Evolutionary conservation across 2,113 vertebrate genomes (phyloP).

Genomic region (Theristicus caerulescens): DNA sequence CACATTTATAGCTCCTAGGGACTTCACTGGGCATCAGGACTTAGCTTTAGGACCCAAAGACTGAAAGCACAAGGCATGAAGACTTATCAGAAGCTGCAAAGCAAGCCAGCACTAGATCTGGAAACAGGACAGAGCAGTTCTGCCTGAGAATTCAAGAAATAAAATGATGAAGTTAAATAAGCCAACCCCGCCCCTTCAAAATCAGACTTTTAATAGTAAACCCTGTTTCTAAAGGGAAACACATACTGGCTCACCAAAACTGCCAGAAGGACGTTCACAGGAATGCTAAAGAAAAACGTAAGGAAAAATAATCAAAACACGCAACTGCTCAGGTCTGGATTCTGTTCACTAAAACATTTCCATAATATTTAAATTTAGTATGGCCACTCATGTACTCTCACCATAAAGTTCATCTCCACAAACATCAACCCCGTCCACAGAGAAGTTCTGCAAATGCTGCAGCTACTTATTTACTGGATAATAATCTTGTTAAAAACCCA

Average conservation of each 20-base stretch:
- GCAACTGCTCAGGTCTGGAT: not conserved
- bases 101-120: not conserved
- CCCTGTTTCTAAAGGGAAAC: not conserved
- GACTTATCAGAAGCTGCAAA: not conserved
- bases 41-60: not conserved
- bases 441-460: not conserved
- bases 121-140: not conserved
- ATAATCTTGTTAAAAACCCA: not conserved
- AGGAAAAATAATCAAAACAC: not conserved
- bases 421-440: not conserved
- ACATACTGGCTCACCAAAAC: not conserved
- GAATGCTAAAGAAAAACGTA: not conserved
- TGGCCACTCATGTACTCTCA: accelerated
- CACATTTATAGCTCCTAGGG: not conserved
- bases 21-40: not conserved
- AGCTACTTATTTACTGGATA: not conserved
- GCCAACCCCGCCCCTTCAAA: not conserved
- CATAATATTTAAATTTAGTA: not conserved
- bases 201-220: not conserved
- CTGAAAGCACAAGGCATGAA: not conserved
- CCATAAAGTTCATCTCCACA: not conserved
- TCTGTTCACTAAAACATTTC: not conserved
- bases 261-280: not conserved
- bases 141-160: not conserved
- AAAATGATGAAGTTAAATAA: not conserved